A percentile compares a stretch with the other conserved stretches of the same genome.
Evolutionary conservation across 2,888 invertebrate genomes (phyloP).

Genomic region (Dynastes hyllus): DNA sequence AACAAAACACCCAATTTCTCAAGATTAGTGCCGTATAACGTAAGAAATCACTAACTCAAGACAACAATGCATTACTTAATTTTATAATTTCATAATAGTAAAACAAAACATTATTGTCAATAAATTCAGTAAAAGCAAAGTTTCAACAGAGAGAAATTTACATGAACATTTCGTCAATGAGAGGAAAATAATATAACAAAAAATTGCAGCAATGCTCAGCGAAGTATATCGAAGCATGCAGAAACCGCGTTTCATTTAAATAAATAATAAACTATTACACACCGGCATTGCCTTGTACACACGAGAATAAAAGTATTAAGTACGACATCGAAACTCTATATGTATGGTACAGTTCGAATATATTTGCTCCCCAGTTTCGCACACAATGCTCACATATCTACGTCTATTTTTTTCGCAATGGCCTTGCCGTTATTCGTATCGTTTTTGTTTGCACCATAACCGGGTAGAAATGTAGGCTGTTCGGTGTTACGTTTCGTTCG

Average conservation of each 20-base stretch:
- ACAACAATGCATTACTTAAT: background rate
- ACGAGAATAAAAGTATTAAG: slow-evolving; percentile 1
- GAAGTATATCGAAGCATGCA: slow-evolving; percentile 21
- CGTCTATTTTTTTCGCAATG: slow-evolving; percentile 32
- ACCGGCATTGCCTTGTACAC: background rate
- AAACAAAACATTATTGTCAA: slow-evolving; percentile 1
- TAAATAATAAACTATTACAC: slow-evolving; percentile 13
- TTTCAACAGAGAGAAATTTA: slow-evolving; percentile 17
- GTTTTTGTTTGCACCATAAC: slow-evolving; percentile 34
- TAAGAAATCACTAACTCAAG: background rate
- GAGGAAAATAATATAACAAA: slow-evolving; percentile 6
- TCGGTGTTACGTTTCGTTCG: slow-evolving; percentile 10
- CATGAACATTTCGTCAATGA: slow-evolving; percentile 9
- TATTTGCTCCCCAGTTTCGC: too few species aligned
- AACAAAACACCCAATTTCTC: too few species aligned
- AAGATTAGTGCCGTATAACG: too few species aligned
- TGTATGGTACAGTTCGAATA: background rate
- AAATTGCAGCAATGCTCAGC: slow-evolving; percentile 22
- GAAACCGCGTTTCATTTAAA: slow-evolving; percentile 9
- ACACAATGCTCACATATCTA: slow-evolving; percentile 8
- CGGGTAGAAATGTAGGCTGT: slow-evolving; percentile 32
- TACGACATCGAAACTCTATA: background rate
- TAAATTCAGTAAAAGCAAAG: background rate
- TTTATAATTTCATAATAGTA: background rate
- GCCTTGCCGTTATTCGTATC: slow-evolving; percentile 30